Evolutionary conservation across 2,888 invertebrate genomes (phyloP).

Genomic region (Allygus modestus): DNA sequence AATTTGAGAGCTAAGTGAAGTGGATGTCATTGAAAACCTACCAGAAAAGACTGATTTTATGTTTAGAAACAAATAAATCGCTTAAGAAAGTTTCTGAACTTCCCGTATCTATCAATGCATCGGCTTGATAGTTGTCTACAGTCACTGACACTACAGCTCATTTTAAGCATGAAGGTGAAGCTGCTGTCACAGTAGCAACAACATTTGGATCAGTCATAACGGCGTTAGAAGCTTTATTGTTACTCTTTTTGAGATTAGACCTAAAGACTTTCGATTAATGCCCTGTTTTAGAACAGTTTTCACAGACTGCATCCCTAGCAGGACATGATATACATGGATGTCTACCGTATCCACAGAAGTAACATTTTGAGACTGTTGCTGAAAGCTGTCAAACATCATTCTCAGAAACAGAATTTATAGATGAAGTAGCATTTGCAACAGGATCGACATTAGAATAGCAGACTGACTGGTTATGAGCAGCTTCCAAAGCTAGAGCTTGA

Average conservation of each 20-base stretch:
- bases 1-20: constrained; percentile 14
- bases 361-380: not conserved
- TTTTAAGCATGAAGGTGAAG: constrained; percentile 23
- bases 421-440: not conserved
- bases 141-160: not conserved
- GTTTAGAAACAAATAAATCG: not conserved
- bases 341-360: not conserved
- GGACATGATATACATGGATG: not conserved
- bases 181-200: constrained; percentile 1
- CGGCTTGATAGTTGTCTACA: not conserved
- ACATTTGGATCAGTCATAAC: not conserved
- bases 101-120: constrained; percentile 2
- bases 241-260: not conserved
- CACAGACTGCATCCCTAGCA: not conserved
- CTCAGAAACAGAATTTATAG: not conserved
- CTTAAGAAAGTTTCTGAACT: constrained; percentile 32
- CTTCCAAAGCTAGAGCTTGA: constrained; percentile 13
- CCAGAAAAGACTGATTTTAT: constrained; percentile 18
- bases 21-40: not conserved
- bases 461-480: not conserved
- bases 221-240: not conserved
- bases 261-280: not conserved
- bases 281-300: not conserved
- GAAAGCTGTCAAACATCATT: not conserved
- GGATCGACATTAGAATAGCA: not conserved